Evolutionary conservation across 2,888 invertebrate species (phyloP).

Genomic region (Lepidocyrtoides sp.): DNA sequence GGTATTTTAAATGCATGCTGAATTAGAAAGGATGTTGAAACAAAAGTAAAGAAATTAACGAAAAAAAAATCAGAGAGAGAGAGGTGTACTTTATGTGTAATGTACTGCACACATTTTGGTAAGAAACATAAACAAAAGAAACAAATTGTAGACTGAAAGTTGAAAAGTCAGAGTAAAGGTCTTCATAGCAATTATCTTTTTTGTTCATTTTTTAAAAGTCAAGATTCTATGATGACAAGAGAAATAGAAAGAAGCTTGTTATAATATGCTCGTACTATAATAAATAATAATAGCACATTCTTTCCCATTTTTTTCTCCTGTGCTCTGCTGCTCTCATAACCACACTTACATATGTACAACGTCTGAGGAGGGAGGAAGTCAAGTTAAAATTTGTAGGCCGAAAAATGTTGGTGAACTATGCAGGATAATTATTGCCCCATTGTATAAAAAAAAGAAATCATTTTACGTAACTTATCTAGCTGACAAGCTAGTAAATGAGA

Average conservation of each 20-base stretch:
- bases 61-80: neutral
- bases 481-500: neutral
- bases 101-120: neutral
- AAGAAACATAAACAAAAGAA: too few relatives aligned
- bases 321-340: too few relatives aligned
- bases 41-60: neutral
- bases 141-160: slow-evolving; percentile 53
- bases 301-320: too few relatives aligned
- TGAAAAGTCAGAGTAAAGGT: slow-evolving; percentile 41
- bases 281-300: neutral
- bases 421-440: too few relatives aligned
- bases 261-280: too few relatives aligned
- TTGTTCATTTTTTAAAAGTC: too few relatives aligned
- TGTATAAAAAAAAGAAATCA: neutral
- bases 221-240: neutral
- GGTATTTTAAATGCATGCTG: neutral
- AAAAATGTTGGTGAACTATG: neutral
- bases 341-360: neutral
- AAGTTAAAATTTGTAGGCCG: neutral
- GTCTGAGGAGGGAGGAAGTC: neutral
- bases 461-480: neutral
- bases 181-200: slow-evolving; percentile 12
- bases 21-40: slow-evolving; percentile 42
- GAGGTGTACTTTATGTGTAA: neutral
- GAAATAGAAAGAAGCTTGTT: neutral